Conservation (phyloP, 1,140 invertebrate genomes). For the Teleogryllus occipitalis region DNA sequence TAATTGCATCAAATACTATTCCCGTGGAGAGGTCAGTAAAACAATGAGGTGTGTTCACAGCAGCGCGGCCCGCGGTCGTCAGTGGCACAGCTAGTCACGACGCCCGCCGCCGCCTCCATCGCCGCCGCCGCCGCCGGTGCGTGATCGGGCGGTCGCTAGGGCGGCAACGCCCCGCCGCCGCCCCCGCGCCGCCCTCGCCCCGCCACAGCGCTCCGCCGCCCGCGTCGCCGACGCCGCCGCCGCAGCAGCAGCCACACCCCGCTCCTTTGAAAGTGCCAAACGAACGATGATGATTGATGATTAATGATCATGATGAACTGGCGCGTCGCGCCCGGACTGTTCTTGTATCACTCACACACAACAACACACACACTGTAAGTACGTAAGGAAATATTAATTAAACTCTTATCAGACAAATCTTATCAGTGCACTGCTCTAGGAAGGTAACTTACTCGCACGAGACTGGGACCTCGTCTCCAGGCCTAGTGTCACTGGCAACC, state of each 20-base stretch:
- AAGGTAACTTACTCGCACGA: neutral
- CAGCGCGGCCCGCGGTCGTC: neutral
- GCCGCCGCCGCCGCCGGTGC: no score
- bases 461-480: neutral
- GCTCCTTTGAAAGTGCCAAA: neutral
- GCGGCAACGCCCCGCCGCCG: no score
- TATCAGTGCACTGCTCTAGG: conserved; percentile 3
- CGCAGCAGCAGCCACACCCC: no score
- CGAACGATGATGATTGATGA: neutral
- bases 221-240: no score
- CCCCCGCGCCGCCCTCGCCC: no score
- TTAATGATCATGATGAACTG: no score
- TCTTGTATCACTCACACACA: neutral
- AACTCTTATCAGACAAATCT: neutral
- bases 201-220: no score
- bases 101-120: neutral
- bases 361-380: neutral
- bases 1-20: no score
- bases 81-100: neutral
- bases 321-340: neutral
- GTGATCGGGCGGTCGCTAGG: neutral
- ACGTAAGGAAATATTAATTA: neutral
- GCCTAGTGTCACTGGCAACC: conserved; percentile 2
- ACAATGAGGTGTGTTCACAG: neutral
- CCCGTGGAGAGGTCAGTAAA: no score